Evolutionary conservation across 2,888 invertebrate species (phyloP), one percentile per base, ranked within the genome.

Genomic region (Iselma pallidipennis): DNA sequence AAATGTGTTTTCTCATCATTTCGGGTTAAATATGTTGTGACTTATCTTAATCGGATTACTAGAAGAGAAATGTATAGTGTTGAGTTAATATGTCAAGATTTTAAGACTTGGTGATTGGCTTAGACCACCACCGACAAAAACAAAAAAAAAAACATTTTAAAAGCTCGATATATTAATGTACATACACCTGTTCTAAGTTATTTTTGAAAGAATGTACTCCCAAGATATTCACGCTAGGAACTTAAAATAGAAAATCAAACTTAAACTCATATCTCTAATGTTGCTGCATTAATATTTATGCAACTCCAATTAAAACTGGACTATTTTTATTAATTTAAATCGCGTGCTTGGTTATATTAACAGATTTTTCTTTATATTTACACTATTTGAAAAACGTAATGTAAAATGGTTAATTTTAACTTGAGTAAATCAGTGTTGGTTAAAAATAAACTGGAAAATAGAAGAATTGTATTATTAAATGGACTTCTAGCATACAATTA

Each of bases 141-240:
- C 49, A 49, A 7, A 16, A 1, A 37, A 16, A 7, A 0, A 37
- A 3, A 3, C 6, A 12, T 21, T 29, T 29, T 10, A 6, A n/a
- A 25, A 16, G 14, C 26, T 42, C 26, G 28, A 23, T 14, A 23
- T 42, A 28, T 23, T 56, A 37, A n/a, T n/a, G n/a, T n/a, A 52
- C 28, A 29, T 57, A 54, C 61, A 61, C 61, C 61, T 61, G 61
- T 42, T 61, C 33, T 45, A 42, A 54, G 49, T 54, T 45, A 45
- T 45, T 45, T 42, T 45, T 49, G 14, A 57, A 57, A 57, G 53
- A 57, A 57, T 23, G 12, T 2, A 45, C n/a, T 45, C 45, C 4
- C 19, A n/a, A 23, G 45, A 45, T 45, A 45, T 23, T 12, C 45
- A 45, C 23, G 45, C 21, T 23, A 45, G 21, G 21, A 23, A 23